phyloP scores from a whole-genome alignment of 2,888 invertebrate species.

The Eristalis intricaria region DNA sequence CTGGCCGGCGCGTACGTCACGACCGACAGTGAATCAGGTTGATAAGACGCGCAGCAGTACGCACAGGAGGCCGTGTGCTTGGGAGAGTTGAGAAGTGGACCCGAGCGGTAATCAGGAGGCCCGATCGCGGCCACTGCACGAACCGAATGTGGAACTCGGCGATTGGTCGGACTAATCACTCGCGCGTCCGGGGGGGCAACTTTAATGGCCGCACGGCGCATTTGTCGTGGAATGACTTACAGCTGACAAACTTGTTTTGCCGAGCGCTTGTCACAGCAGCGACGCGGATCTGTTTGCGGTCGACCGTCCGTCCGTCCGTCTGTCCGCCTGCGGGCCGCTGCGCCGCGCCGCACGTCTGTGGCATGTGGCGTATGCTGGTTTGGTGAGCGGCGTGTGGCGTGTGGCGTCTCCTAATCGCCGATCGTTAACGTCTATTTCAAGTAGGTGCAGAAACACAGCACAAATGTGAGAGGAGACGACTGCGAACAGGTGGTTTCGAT shows the following conservation, averaged over 20 bases:
- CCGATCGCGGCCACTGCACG: slow-evolving; percentile 3
- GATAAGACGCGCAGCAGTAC: slow-evolving; percentile 40
- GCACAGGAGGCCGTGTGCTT: neutral
- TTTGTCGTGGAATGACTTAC: slow-evolving; percentile 4
- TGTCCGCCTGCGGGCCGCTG: neutral
- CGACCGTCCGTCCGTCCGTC: neutral
- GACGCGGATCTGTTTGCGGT: neutral
- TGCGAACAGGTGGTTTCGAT: neutral
- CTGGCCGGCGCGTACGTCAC: slow-evolving; percentile 31
- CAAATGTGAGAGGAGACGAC: neutral
- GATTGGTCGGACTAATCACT: slow-evolving; percentile 18
- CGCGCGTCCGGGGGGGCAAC: neutral
- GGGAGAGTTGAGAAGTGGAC: slow-evolving; percentile 25
- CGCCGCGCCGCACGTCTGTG: neutral
- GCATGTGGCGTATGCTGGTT: neutral
- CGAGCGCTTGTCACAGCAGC: neutral
- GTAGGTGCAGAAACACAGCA: neutral
- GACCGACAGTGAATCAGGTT: slow-evolving; percentile 37
- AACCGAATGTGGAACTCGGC: slow-evolving; percentile 21
- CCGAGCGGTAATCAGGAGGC: slow-evolving; percentile 10
- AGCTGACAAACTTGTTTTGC: slow-evolving; percentile 25
- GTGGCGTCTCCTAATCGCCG: neutral
- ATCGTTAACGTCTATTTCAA: neutral
- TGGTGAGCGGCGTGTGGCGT: too few species aligned
- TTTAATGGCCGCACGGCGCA: neutral